These are phyloP conservation scores for Melikaiella ostensackeni DNA, from an alignment of 2,888 invertebrate genomes.

Conservation along the genomic window DNA sequence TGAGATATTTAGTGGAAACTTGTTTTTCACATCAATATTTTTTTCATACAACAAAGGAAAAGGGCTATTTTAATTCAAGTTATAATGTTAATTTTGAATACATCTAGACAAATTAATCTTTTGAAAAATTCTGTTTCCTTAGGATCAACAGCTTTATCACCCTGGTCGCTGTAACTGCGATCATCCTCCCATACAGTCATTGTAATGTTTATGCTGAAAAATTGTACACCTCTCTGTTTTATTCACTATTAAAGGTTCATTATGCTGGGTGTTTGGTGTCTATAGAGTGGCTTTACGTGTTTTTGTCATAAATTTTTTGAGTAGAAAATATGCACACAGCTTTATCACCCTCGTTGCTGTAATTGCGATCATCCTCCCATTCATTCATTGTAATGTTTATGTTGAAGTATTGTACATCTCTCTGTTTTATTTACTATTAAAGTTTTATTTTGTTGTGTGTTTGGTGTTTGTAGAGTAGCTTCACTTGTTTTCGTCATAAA, in stretches of 20 bases:
- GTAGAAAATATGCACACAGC: neutral
- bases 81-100: neutral
- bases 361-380: neutral
- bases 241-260: neutral
- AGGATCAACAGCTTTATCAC: neutral
- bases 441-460: neutral
- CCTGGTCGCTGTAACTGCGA: neutral
- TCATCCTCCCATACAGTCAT: neutral
- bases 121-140: neutral
- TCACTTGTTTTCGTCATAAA: neutral
- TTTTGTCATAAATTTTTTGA: neutral
- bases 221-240: neutral
- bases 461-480: neutral
- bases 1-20: too few species aligned
- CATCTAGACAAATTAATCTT: neutral
- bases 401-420: neutral
- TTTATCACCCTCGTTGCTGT: neutral
- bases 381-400: neutral
- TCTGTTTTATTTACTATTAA: neutral
- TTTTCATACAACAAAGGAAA: neutral
- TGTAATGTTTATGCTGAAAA: neutral
- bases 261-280: neutral
- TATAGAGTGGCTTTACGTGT: neutral
- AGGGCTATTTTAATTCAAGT: neutral
- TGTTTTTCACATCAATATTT: neutral